A percentile compares a stretch with the other conserved stretches of the same genome.
Evolutionary conservation across 2,797 vertebrate species (phyloP).

Genomic region (Crypturellus tataupa): DNA sequence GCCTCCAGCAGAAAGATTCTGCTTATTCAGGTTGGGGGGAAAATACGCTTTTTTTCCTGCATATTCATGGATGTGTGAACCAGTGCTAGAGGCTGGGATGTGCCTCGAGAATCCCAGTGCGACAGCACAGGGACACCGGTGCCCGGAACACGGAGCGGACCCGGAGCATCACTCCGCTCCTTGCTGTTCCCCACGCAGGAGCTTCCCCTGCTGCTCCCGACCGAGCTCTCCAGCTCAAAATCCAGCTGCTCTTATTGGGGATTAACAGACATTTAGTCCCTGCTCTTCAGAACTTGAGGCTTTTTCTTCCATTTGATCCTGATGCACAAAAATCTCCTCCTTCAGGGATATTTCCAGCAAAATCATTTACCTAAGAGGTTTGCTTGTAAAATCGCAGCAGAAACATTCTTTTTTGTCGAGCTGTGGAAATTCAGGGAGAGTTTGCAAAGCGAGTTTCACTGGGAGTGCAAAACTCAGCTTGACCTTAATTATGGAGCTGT

Average conservation of each 20-base stretch:
- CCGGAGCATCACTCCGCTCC: neutral
- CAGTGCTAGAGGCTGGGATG: conserved; percentile 34
- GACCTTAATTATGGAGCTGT: conserved; percentile 39
- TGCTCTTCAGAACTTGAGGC: conserved; percentile 48
- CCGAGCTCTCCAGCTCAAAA: neutral
- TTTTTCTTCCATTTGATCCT: conserved; percentile 40
- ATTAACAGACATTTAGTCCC: conserved; percentile 15
- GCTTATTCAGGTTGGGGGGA: conserved; percentile 59
- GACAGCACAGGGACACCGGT: neutral
- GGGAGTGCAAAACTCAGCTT: conserved; percentile 5
- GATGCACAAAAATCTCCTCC: conserved; percentile 24
- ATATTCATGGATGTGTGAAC: conserved; percentile 68
- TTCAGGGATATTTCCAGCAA: conserved; percentile 38
- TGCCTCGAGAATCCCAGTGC: no score
- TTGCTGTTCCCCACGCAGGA: neutral
- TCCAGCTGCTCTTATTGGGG: neutral
- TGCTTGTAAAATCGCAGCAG: conserved; percentile 55
- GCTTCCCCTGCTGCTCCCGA: neutral
- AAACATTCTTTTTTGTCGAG: conserved; percentile 30
- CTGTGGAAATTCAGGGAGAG: neutral
- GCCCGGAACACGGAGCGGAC: neutral
- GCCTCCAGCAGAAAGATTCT: conserved; percentile 9
- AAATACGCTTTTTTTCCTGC: conserved; percentile 25
- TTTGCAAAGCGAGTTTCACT: neutral
- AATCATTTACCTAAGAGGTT: conserved; percentile 17